A percentile compares a stretch with the other conserved stretches of the same genome.
Evolutionary conservation across 2,797 vertebrate species (phyloP).

Genomic region (Myotis daubentonii): DNA sequence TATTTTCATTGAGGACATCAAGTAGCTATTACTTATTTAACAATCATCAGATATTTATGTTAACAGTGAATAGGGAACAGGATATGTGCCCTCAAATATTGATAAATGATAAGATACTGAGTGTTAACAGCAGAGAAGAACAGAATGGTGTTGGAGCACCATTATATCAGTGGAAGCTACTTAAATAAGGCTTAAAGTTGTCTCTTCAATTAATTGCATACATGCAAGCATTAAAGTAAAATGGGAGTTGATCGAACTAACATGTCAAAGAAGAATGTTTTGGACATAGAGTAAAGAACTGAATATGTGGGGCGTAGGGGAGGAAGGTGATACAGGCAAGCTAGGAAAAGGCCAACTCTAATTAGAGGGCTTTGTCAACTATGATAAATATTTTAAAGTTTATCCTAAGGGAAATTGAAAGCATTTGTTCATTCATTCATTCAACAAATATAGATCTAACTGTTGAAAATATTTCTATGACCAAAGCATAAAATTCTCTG

Average conservation of each 20-base stretch:
- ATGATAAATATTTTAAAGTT: background rate
- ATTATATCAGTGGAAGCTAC: background rate
- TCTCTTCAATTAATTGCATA: background rate
- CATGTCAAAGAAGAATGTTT: background rate
- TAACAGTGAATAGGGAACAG: background rate
- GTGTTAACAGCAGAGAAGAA: background rate
- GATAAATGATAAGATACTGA: background rate
- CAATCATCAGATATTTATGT: background rate
- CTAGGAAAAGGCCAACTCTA: background rate
- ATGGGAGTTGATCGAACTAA: background rate
- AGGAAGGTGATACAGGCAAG: background rate
- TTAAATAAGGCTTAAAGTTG: background rate
- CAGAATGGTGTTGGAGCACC: background rate
- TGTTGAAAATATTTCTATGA: background rate
- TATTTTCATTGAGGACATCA: background rate
- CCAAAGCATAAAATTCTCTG: background rate
- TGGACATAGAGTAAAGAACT: background rate
- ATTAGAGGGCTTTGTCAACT: background rate
- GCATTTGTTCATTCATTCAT: background rate
- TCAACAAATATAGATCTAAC: background rate
- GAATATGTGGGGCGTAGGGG: accelerated
- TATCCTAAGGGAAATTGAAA: background rate
- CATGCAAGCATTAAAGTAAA: background rate
- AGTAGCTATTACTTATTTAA: background rate
- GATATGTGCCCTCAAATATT: background rate